Conservation (phyloP, 2,888 invertebrate species). For the Cosmia pyralina region DNA sequence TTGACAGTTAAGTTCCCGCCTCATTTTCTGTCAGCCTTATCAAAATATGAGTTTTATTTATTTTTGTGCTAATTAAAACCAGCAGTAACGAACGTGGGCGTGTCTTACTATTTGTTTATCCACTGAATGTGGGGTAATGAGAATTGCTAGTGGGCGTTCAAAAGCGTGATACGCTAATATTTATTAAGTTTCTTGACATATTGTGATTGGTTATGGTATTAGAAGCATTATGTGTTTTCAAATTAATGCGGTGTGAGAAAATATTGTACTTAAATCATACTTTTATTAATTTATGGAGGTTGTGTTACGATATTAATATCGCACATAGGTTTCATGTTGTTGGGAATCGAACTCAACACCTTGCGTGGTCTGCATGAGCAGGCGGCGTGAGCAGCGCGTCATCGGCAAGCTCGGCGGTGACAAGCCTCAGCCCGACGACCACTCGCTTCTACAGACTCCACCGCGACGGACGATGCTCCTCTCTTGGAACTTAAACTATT, state of each 20-base stretch:
- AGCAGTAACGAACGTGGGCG: slow-evolving; percentile 43
- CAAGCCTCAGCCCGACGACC: no score
- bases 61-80: slow-evolving; percentile 59
- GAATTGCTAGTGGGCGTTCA: slow-evolving; percentile 48
- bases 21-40: slow-evolving; percentile 50
- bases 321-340: no score
- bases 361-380: no score
- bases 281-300: slow-evolving; percentile 4
- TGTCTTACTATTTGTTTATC: slow-evolving; percentile 49
- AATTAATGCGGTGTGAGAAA: slow-evolving; percentile 21
- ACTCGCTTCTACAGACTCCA: no score
- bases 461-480: no score
- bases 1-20: slow-evolving; percentile 39
- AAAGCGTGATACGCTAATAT: slow-evolving; percentile 35
- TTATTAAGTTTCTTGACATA: slow-evolving; percentile 31
- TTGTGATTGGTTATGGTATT: slow-evolving; percentile 12
- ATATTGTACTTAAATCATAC: neutral
- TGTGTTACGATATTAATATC: neutral
- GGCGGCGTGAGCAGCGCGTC: no score
- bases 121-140: slow-evolving; percentile 51
- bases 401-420: no score
- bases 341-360: no score
- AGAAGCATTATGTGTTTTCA: slow-evolving; percentile 9
- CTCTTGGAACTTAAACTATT: no score
- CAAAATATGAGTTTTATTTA: slow-evolving; percentile 49